Percentiles rank a stretch among this genome's conserved stretches.
These are phyloP conservation scores for Aurelia sp. DNA, from an alignment of 30 jellyfish, hydroid and myxozoan genomes.

Conservation along the genomic window DNA sequence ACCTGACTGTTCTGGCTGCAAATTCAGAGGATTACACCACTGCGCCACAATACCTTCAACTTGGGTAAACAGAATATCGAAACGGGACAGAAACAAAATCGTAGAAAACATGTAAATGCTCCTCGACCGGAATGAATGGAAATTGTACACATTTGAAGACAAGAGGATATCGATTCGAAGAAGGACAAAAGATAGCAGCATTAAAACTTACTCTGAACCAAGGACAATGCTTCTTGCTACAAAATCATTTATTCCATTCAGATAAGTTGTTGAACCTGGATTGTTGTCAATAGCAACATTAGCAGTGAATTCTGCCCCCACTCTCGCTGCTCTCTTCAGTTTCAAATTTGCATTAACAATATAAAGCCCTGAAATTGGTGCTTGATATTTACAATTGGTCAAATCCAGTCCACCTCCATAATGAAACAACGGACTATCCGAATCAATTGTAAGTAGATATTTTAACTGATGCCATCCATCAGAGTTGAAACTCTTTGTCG, in stretches of 20 bases:
- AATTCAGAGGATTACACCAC: no score
- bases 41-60: no score
- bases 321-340: slow-evolving; percentile 74
- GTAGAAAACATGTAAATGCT: no score
- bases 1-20: no score
- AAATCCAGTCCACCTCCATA: slow-evolving; percentile 83
- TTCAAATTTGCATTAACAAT: slow-evolving; percentile 77
- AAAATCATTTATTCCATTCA: slow-evolving; percentile 86
- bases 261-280: slow-evolving; percentile 55
- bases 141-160: no score
- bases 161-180: no score
- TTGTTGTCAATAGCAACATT: slow-evolving; percentile 76
- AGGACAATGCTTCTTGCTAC: slow-evolving; percentile 49
- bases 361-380: slow-evolving; percentile 81
- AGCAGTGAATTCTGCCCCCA: slow-evolving; percentile 61
- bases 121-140: no score
- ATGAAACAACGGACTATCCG: slow-evolving; percentile 60
- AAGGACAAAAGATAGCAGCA: background rate
- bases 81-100: no score
- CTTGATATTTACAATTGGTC: slow-evolving; percentile 64
- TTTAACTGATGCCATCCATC: slow-evolving; percentile 74
- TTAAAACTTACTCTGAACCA: slow-evolving; percentile 54
- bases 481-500: slow-evolving; percentile 29
- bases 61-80: no score
- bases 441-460: slow-evolving; percentile 27